Conservation (phyloP, 1,140 invertebrate genomes). For the Plodia interpunctella region DNA sequence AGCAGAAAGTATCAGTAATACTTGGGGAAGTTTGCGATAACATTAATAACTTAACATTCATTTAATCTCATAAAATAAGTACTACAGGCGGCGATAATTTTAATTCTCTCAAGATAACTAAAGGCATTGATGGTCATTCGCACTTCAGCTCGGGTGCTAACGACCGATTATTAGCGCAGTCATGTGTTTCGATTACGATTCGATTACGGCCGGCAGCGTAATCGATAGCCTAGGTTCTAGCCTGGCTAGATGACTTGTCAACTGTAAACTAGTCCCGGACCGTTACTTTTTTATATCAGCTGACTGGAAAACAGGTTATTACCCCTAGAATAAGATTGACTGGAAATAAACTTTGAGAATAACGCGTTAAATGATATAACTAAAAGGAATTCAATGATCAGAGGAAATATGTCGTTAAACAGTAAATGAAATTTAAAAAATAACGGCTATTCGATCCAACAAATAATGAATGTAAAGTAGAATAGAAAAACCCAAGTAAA, state of each 20-base stretch:
- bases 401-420: too few relatives aligned
- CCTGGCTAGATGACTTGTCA: background rate
- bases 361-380: too few relatives aligned
- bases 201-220: background rate
- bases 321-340: background rate
- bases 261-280: background rate
- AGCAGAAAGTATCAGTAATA: too few relatives aligned
- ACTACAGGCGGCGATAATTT: background rate
- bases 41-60: too few relatives aligned
- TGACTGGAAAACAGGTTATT: background rate
- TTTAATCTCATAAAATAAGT: background rate
- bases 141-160: background rate
- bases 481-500: background rate
- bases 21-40: too few relatives aligned
- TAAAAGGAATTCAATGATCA: too few relatives aligned
- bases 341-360: too few relatives aligned
- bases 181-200: conserved; percentile 1
- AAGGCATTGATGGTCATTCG: background rate
- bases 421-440: too few relatives aligned
- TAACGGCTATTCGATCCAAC: too few relatives aligned
- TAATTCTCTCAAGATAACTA: background rate
- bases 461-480: too few relatives aligned
- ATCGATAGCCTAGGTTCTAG: background rate
- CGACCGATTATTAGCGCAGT: conserved; percentile 2
- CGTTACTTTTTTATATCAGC: background rate